Base-by-base conservation (phyloP, 2,888 invertebrate species). In the Volucella zonaria region DNA sequence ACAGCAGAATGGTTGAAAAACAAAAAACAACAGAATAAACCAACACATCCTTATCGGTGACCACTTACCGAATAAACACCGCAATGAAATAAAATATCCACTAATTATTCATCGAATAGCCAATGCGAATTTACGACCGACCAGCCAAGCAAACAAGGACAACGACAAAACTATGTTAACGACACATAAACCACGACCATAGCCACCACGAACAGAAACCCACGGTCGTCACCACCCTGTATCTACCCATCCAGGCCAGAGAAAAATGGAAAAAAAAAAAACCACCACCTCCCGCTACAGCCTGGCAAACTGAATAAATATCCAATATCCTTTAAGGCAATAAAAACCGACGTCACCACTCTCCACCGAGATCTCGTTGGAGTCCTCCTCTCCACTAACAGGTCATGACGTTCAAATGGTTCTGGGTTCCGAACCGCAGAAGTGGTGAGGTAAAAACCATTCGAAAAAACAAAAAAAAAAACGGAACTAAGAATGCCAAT, bases 401-500 rank as follows among this genome's bases (percentile, higher is more conserved):
- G 45, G 1, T 54, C n/a, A 51, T 59, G 45, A 43, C 49, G 58
- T 38, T 42, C 38, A 31, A 31, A 31, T 31, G 31, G 31, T 31
- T 31, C 31, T 31, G 6, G 14, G 8, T 49, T 15, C 49, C n/a
- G 52, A 56, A 45, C 78, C 78, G 40, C 64, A 82, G 56, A 42
- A 77, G 78, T 79, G 78, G 78, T 66, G 66, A 78, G 78, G 70
- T 64, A 54, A 61, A 67, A 79, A 58, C 66, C 59, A 45, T 79
- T 79, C 40, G 40, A 73, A 67, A 40, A 6, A 54, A 47, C 45
- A 52, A 66, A 31, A 47, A 38, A 31, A n/a, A 45, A 59, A 45
- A 73, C n/a, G 45, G 49, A 71, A 51, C 77, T 58, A 82, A 82
- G 74, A 74, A 78, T 64, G 74, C 79, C 82, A 82, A 82, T 82